Base-by-base conservation (phyloP, 2,113 vertebrate genomes). In the Malurus alboscapulatus region DNA sequence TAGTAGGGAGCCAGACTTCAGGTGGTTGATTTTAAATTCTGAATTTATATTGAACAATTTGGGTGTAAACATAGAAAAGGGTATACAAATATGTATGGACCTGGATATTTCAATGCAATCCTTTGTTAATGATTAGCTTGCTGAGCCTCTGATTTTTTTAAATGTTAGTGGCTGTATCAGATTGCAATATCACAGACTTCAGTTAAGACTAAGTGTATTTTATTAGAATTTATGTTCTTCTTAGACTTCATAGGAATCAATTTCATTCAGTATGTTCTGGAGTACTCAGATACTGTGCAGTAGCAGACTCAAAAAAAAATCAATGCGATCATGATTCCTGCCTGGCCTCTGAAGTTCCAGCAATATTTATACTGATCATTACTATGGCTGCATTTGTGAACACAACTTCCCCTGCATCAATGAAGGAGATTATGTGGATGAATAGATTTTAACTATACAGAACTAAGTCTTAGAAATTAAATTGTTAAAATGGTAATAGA, bases 381-480 rank as follows among this genome's bases (percentile, higher is more conserved):
- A 19, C 9, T 63, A 5, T 27, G 40, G 7, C 44, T 93, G 27
- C 9, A 17, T 58, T 85, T 85, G 42, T 81, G 91, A 78, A 19
- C 40, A 14, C n/a, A 21, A 5, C 0, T 0, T 68, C 18, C 18
- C 14, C n/a, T 26, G 36, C 14, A 40, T n/a, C 47, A 54, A 0
- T 62, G 50, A 63, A 58, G 32, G 29, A 73, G 12, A 15, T 72
- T 34, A 27, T 51, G 42, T 45, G 34, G 4, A 16, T 71, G n/a
- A 59, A 16, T 19, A 44, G 29, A 21, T 75, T 90, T 74, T 69
- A 48, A 19, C 21, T 77, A 3, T 24, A 54, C 2, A 12, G 45
- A 83, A 88, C 50, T 38, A 40, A 83, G 21, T 83, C 32, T 73
- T 88, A n/a, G 72, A 55, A 68, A 32, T 32, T 40, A 66, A 61